Evolutionary conservation across 2,888 invertebrate species (phyloP), one percentile per base, ranked within the genome.

Genomic region (Phasia obesa): DNA sequence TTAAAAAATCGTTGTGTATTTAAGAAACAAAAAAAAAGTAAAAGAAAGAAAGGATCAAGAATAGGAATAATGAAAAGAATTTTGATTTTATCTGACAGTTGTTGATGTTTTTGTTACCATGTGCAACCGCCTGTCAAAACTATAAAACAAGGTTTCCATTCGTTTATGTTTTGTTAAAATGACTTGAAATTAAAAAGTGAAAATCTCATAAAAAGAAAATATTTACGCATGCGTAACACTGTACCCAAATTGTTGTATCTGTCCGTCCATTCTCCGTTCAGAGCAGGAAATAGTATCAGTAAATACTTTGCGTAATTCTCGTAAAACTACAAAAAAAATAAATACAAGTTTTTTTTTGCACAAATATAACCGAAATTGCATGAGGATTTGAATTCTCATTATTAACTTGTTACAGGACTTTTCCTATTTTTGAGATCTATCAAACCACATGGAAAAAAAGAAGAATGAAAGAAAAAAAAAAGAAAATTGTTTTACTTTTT

Each of bases 51-150:
- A n/a, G n/a, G n/a, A n/a, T n/a, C n/a, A n/a, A n/a, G 11, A 49
- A 27, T n/a, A 67, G 27, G 38, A 1, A n/a, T 0, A 5, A 59
- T 35, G 55, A 69, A 35, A 53, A 21, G 31, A 59, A 81, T 73
- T 76, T 84, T 79, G 81, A 84, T 83, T 81, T 83, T 83, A 83
- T 85, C 84, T 81, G 83, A 78, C 83, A 83, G 84, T 81, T 78
- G 84, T 69, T 81, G 81, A 78, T 83, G 81, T 78, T 78, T 77
- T 85, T 83, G 83, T 82, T 83, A 62, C 71, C 49, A 71, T 74
- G 71, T 75, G 77, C 78, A 79, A 81, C 79, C 84, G 85, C 84
- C 85, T 85, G 84, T 84, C 81, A 84, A 85, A 84, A 84, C 85
- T 75, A 31, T 74, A 1, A 11, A 4, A 2, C 62, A 57, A 47